Evolutionary conservation across 2,888 invertebrate genomes (phyloP), one percentile per base, ranked within the genome.

Genomic region (Habroteleia sp.): DNA sequence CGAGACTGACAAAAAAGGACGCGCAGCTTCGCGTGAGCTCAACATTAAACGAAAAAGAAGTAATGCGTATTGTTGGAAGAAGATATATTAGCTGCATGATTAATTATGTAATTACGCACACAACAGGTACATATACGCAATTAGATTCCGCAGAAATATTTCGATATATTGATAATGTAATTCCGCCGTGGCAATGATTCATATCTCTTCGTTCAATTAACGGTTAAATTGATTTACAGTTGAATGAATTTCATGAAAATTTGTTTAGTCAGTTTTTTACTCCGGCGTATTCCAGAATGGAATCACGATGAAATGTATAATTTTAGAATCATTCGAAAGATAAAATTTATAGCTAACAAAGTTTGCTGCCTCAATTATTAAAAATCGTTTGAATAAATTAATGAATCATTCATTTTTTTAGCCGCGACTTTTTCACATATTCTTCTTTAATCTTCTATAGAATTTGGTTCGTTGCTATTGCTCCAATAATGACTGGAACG

Each of bases 61-160:
- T 63, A 58, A 65, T 50, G 56, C 63, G 35, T 37, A 33, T 63
- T 63, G 72, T 63, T 52, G 56, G 63, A 56, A 56, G 56, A 63
- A 63, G 63, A 72, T 72, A 56, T 48, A 63, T 65, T 72, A 44
- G 72, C 58, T 14, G 35, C 37, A 29, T 72, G 72, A 72, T 72
- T 72, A 72, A 72, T 72, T 72, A 72, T 39, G 72, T 63, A 72
- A 72, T 72, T 72, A 72, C 48, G 41, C 8, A 50, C 63, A 63
- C 63, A 56, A 63, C 72, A 27, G 60, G 72, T 50, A 63, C 42
- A 50, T 39, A 69, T 29, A 35, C 50, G 52, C 60, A 62, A 52
- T 56, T 62, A 46, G 52, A 71, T 29, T 65, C 29, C 42, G 41
- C 48, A 27, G 48, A 56, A 56, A 63, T 39, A 37, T 54, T 62